phyloP scores from a whole-genome alignment of 1,140 invertebrate genomes.

The Zaprionus lachaisei region DNA sequence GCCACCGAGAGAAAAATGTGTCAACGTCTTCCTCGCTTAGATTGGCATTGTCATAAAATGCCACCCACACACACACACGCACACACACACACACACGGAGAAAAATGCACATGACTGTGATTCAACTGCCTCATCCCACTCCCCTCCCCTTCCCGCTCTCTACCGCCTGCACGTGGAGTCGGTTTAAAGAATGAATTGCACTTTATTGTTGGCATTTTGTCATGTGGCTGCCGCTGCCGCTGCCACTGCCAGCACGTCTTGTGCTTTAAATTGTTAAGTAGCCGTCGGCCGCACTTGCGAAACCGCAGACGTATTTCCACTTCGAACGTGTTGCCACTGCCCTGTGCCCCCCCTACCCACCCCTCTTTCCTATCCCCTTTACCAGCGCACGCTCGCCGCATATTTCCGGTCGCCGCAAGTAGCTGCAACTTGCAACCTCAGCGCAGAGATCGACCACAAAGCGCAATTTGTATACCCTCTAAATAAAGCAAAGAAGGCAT shows the following conservation, averaged over 20 bases:
- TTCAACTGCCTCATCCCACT: slow-evolving; percentile 43
- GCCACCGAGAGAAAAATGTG: slow-evolving; percentile 66
- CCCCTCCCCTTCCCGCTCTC: slow-evolving; percentile 12
- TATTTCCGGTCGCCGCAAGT: slow-evolving; percentile 43
- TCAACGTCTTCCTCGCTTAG: slow-evolving; percentile 73
- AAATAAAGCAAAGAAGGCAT: neutral
- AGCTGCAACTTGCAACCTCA: slow-evolving; percentile 24
- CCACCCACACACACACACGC: slow-evolving; percentile 16
- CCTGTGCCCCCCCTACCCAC: slow-evolving; percentile 23
- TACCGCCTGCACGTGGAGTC: slow-evolving; percentile 51
- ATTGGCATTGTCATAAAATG: slow-evolving; percentile 82
- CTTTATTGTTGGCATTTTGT: slow-evolving; percentile 76
- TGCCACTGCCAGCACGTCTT: slow-evolving; percentile 52
- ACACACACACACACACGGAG: slow-evolving; percentile 12
- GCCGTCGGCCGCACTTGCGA: slow-evolving; percentile 37
- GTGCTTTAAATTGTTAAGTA: slow-evolving; percentile 55
- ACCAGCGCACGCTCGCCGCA: slow-evolving; percentile 28
- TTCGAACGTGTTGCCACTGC: slow-evolving; percentile 65
- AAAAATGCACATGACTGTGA: slow-evolving; percentile 56
- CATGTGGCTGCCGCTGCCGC: slow-evolving; percentile 33
- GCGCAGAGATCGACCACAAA: slow-evolving; percentile 24
- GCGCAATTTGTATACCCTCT: slow-evolving; percentile 28
- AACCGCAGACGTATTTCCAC: slow-evolving; percentile 66
- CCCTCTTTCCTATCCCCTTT: neutral
- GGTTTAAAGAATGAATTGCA: slow-evolving; percentile 77